A percentile compares a stretch with the other conserved stretches of the same genome.
Evolutionary conservation across 2,888 invertebrate genomes (phyloP).

Genomic region (Poecilobothrus nobilitatus): DNA sequence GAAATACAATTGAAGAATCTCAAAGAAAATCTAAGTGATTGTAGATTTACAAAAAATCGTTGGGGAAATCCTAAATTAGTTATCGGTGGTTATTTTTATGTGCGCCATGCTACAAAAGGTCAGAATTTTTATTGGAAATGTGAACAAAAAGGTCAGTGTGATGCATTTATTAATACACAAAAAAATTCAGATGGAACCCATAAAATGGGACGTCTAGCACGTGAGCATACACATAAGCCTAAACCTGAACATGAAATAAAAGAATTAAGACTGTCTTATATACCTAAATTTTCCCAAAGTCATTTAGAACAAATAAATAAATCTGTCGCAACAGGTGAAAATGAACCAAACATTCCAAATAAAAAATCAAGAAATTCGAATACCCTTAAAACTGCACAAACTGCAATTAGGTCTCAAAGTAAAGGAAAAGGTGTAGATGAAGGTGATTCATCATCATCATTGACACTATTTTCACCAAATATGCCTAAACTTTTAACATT

Average conservation of each 20-base stretch:
- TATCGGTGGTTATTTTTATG: background rate
- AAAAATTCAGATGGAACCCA: background rate
- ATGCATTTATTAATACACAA: background rate
- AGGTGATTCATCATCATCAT: background rate
- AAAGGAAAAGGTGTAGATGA: background rate
- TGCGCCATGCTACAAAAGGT: background rate
- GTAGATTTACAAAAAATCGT: conserved; percentile 4
- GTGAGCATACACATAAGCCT: background rate
- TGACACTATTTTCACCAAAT: background rate
- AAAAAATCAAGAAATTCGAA: background rate
- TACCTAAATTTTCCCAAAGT: conserved; percentile 3
- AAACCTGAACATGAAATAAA: background rate
- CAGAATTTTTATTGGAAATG: background rate
- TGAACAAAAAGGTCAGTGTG: background rate
- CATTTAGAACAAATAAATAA: background rate
- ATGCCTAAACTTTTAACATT: background rate
- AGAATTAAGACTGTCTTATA: background rate
- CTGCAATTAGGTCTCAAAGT: background rate
- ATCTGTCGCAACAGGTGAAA: background rate
- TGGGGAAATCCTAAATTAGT: background rate
- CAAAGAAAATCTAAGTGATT: background rate
- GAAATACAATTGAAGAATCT: background rate
- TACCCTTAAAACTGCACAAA: background rate
- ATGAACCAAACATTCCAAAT: background rate
- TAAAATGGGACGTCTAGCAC: background rate